phyloP scores from a whole-genome alignment of 1,140 invertebrate genomes.

The Drepana arcuata region DNA sequence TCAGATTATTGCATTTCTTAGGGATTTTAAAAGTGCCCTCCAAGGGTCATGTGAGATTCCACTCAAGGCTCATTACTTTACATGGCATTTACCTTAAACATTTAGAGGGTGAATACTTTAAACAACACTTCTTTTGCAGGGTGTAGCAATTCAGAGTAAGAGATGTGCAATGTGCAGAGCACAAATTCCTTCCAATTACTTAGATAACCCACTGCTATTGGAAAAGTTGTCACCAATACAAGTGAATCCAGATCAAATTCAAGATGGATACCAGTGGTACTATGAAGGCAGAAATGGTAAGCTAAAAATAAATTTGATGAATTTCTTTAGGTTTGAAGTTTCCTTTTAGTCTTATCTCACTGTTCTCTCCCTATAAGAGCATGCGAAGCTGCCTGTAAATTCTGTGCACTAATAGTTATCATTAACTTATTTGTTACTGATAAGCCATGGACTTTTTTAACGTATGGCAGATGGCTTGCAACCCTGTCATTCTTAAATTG shows the following conservation, averaged over 20 bases:
- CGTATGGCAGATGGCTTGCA: no score
- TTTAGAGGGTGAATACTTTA: not conserved
- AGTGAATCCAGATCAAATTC: conserved; percentile 62
- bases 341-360: no score
- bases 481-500: no score
- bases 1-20: conserved; percentile 2
- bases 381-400: no score
- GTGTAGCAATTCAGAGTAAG: conserved; percentile 88
- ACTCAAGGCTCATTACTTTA: no score
- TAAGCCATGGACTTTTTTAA: no score
- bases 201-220: conserved; percentile 87
- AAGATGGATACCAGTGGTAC: conserved; percentile 93
- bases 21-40: not conserved
- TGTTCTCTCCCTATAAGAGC: no score
- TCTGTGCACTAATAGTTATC: no score
- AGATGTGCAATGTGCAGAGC: conserved; percentile 90
- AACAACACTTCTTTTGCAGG: conserved; percentile 60
- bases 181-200: conserved; percentile 86
- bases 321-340: no score
- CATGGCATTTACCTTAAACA: not conserved
- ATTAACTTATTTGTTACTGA: no score
- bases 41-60: no score
- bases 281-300: conserved; percentile 95
- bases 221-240: conserved; percentile 66
- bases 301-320: no score